phyloP scores from a whole-genome alignment of 2,888 invertebrate genomes.

The Muschampia staudingeri region DNA sequence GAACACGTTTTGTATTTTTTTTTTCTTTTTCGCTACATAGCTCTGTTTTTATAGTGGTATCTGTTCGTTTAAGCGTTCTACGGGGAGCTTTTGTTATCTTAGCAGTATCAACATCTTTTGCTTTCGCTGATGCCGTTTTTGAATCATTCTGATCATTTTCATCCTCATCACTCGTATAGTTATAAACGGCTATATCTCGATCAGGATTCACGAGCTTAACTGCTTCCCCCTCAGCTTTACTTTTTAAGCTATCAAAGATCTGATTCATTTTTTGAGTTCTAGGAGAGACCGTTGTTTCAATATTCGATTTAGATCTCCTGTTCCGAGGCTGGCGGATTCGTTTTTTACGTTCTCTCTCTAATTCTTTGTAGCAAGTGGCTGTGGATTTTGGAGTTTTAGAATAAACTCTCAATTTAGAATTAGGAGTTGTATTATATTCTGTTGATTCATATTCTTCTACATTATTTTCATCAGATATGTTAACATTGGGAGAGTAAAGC shows the following conservation, averaged over 20 bases:
- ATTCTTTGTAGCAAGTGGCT: constrained; percentile 80
- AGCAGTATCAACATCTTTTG: background rate
- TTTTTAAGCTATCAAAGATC: constrained; percentile 79
- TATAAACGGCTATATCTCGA: constrained; percentile 74
- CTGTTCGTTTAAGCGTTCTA: constrained; percentile 8
- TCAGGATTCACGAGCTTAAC: constrained; percentile 71
- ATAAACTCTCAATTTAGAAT: constrained; percentile 59
- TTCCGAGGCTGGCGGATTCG: constrained; percentile 70
- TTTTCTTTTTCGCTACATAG: background rate
- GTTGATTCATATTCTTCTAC: constrained; percentile 62
- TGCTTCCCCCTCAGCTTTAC: constrained; percentile 73
- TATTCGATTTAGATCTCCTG: constrained; percentile 67
- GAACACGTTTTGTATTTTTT: constrained; percentile 52
- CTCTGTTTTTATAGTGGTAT: background rate
- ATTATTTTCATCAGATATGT: constrained; percentile 66
- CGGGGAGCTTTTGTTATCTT: constrained; percentile 16
- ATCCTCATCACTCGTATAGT: constrained; percentile 83
- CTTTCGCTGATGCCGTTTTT: constrained; percentile 57
- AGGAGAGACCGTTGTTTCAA: constrained; percentile 72
- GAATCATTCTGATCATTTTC: constrained; percentile 76
- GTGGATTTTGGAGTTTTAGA: constrained; percentile 71
- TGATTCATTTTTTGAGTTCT: constrained; percentile 76
- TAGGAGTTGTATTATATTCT: constrained; percentile 44
- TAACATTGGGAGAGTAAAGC: constrained; percentile 83
- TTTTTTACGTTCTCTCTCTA: constrained; percentile 77